A percentile compares a stretch with the other conserved stretches of the same genome.
Evolutionary conservation across 2,797 vertebrate species (phyloP).

Genomic region (Tarsius wallacei): DNA sequence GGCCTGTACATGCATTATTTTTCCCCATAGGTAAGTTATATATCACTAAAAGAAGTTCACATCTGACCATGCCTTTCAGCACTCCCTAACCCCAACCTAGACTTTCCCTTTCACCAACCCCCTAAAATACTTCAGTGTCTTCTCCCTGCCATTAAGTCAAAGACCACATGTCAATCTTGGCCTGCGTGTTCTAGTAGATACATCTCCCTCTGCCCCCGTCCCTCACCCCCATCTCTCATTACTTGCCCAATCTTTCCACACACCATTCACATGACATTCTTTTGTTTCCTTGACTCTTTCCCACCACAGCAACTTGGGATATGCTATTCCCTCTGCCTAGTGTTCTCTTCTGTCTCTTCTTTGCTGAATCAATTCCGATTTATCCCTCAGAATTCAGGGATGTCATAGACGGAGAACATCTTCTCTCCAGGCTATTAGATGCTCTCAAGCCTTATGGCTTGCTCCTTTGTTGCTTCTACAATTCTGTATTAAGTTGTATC

Average conservation of each 20-base stretch:
- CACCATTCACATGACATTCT: neutral
- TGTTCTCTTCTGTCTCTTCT: neutral
- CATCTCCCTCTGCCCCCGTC: neutral
- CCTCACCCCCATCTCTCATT: neutral
- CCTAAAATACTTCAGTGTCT: too few species aligned
- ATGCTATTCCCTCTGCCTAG: neutral
- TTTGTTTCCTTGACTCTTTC: neutral
- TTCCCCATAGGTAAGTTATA: neutral
- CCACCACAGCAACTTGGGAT: neutral
- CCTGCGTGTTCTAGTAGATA: neutral
- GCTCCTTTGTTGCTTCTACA: neutral
- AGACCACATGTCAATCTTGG: neutral
- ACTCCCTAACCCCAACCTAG: too few species aligned
- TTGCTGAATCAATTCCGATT: neutral
- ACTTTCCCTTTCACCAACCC: neutral
- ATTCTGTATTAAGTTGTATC: neutral
- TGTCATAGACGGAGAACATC: neutral
- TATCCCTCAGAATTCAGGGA: neutral
- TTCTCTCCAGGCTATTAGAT: neutral
- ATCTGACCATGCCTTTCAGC: neutral
- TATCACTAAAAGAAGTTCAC: neutral
- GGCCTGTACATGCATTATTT: neutral
- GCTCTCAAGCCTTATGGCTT: neutral
- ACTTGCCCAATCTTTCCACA: too few species aligned
- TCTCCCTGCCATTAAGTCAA: neutral